Base-by-base conservation (phyloP, 2,888 invertebrate genomes). In the Cephus pygmeus region DNA sequence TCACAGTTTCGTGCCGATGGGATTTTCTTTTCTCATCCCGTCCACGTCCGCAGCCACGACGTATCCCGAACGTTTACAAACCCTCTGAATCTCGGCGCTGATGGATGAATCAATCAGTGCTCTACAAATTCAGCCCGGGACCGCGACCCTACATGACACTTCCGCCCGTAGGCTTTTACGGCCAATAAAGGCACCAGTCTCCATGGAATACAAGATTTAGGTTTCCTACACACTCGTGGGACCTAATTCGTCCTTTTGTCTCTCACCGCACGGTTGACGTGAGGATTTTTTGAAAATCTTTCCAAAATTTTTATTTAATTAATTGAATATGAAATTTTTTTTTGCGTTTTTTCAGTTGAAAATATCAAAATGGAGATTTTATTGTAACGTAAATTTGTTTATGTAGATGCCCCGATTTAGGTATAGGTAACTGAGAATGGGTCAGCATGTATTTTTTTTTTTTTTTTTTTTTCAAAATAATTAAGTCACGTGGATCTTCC, bases 171-270 rank as follows among this genome's bases (percentile, higher is more conserved):
- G 36, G 80, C 79, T 85, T 87, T 86, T 87, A 86, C 73, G 79
- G 79, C 75, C 84, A 78, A 77, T 87, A 87, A 86, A 86, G 81
- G 79, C 79, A 76, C 82, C 79, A 77, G 80, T 77, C 78, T 79
- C 76, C 80, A 78, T 79, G 33, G 71, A 73, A 78, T 78, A 76
- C 75, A 82, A 85, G 87, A 87, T 86, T 87, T 86, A 85, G 86
- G 86, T 88, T 88, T 88, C 85, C 85, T 78, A 76, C 69, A 36
- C 71, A n/a, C 2, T 40, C 11, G 31, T 31, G 71, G 23, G 56
- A 56, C 56, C 23, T 56, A 56, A 56, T 23, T 9, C 56, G 23
- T 56, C 23, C 56, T 23, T 56, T 56, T 56, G 56, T 56, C 23
- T 56, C 23, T 2, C 23, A 56, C 23, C 56, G 56, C 23, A 15